These are phyloP conservation scores for Nomada flava DNA, from an alignment of 2,888 invertebrate genomes.

Conservation along the genomic window DNA sequence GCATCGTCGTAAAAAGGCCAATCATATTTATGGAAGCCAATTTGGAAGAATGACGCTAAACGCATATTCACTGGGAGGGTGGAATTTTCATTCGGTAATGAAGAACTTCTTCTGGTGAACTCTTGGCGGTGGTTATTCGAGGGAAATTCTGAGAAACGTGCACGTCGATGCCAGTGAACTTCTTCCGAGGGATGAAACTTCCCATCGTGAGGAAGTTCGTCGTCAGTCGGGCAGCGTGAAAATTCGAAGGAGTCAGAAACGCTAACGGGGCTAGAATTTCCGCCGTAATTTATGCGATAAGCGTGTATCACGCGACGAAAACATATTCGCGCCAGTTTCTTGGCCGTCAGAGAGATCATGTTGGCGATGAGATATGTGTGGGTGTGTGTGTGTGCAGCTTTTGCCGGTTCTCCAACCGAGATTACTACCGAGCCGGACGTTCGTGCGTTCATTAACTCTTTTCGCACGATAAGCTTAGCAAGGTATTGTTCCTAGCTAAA, in stretches of 20 bases:
- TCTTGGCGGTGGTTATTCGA: not conserved
- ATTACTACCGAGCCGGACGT: not conserved
- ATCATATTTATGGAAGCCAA: not conserved
- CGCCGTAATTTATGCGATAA: slow-evolving; percentile 41
- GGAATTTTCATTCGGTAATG: slow-evolving; percentile 12
- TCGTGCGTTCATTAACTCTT: slow-evolving; percentile 7
- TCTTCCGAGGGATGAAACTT: slow-evolving; percentile 3
- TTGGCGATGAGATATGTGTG: not conserved
- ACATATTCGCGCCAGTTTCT: slow-evolving; percentile 1
- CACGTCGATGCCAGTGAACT: not conserved
- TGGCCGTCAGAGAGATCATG: slow-evolving; percentile 1
- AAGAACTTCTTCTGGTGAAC: not conserved
- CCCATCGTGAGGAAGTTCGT: slow-evolving; percentile 23
- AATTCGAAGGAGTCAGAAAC: not conserved
- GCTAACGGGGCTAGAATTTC: slow-evolving; percentile 18
- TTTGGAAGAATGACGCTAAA: slow-evolving; percentile 3
- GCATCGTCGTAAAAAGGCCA: too few relatives aligned
- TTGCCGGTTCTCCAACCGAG: not conserved
- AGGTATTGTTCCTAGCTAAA: too few relatives aligned
- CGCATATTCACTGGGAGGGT: not conserved
- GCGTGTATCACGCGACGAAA: slow-evolving; percentile 12
- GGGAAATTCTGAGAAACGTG: not conserved
- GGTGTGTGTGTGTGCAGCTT: not conserved
- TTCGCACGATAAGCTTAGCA: not conserved
- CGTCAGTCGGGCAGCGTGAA: slow-evolving; percentile 15